Percentiles rank a stretch among this genome's conserved stretches.
phyloP scores from a whole-genome alignment of 2,888 invertebrate species.

The Stenotaenia linearis region DNA sequence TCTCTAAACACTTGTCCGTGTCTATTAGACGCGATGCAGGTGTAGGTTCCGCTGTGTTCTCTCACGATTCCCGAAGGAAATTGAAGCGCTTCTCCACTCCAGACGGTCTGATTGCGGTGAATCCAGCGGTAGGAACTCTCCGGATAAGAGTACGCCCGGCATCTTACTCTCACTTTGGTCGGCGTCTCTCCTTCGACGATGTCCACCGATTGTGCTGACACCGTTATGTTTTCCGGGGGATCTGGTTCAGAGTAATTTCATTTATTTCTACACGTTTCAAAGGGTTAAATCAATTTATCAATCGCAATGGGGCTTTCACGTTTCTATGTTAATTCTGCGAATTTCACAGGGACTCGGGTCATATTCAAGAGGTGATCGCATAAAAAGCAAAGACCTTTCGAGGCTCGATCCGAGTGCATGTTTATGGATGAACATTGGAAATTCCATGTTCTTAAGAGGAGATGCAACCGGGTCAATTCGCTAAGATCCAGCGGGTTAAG shows the following conservation, averaged over 20 bases:
- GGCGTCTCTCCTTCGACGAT: constrained; percentile 44
- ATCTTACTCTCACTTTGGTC: constrained; percentile 39
- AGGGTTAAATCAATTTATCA: background rate
- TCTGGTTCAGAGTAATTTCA: constrained; percentile 50
- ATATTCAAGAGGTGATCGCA: background rate
- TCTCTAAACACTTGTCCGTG: constrained; percentile 67
- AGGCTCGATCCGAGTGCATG: background rate
- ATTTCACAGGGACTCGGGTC: too few relatives aligned
- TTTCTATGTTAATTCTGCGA: background rate
- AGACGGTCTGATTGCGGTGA: constrained; percentile 54
- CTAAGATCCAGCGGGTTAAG: background rate
- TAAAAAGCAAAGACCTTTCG: background rate
- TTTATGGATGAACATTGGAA: background rate
- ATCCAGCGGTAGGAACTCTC: constrained; percentile 68
- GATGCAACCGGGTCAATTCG: constrained; percentile 5
- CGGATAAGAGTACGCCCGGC: constrained; percentile 43
- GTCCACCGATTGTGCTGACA: constrained; percentile 52
- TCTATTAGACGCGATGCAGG: constrained; percentile 61
- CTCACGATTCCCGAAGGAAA: constrained; percentile 63
- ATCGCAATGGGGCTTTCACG: background rate
- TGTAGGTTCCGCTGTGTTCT: constrained; percentile 67
- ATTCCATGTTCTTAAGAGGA: background rate
- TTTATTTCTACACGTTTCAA: constrained; percentile 12
- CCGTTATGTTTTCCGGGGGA: constrained; percentile 78
- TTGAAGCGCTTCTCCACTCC: constrained; percentile 53